Base-by-base conservation (phyloP, 2,113 vertebrate genomes). In the Polypterus bichir region DNA sequence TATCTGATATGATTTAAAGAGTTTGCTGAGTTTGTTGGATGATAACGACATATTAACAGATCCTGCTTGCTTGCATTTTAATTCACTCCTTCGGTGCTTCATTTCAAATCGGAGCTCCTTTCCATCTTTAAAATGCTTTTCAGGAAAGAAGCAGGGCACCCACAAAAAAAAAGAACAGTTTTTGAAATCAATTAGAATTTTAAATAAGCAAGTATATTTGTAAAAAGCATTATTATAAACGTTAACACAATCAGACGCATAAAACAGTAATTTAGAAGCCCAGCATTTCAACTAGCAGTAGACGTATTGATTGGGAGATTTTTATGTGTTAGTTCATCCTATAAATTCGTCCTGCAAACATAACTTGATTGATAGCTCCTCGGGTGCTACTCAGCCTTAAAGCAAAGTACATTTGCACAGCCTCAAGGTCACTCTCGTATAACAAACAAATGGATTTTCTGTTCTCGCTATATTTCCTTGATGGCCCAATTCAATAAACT, bases 341-440 rank as follows among this genome's bases (percentile, higher is more conserved):
- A 62, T 70, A 60, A 70, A 64, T 74, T 75, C 71, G 65, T 69
- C 63, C 66, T 65, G 66, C 66, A 71, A 75, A 74, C 62, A 64
- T 57, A 49, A 48, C 44, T 48, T 75, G 75, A 77, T 71, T 67
- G 70, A 75, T 75, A 62, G 68, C 62, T 64, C 47, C 46, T 61
- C 64, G 71, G 63, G 61, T 66, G 64, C 61, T 58, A 49, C 64
- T 61, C 57, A 57, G 66, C 65, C 72, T 69, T 70, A 68, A 71
- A 73, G 63, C 66, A 69, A 67, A 65, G 70, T 70, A 64, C 60
- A 56, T 51, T 55, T 55, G 56, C 64, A 57, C 61, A 47, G 45
- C 62, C 46, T 67, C 65, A 75, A 79, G 75, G 75, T 77, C 73
- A 76, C 71, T 66, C 67, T 49, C 55, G 60, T 47, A 46, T 49